A percentile compares a stretch with the other conserved stretches of the same genome.
phyloP scores from a whole-genome alignment of 2,888 invertebrate genomes.

The Cephus nigrinus region DNA sequence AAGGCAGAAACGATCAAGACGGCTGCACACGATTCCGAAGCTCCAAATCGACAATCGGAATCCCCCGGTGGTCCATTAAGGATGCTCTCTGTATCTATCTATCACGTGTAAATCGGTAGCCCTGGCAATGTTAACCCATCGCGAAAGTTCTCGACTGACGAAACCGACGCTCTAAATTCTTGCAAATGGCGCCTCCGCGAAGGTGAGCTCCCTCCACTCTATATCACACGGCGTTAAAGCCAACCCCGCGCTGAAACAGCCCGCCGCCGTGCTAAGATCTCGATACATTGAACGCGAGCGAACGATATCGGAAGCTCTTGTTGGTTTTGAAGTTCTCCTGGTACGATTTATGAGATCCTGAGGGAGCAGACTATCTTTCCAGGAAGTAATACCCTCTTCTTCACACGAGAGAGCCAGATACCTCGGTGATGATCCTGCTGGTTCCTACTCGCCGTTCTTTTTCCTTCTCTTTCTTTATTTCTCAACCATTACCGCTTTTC shows the following conservation, averaged over 20 bases:
- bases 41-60: conserved; percentile 36
- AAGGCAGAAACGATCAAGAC: not conserved
- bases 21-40: conserved; percentile 13
- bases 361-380: conserved; percentile 58
- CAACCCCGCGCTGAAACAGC: not conserved
- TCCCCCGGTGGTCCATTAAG: conserved; percentile 43
- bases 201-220: not conserved
- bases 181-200: conserved; percentile 11
- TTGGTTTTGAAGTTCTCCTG: conserved; percentile 46
- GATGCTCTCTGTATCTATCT: conserved; percentile 36
- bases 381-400: conserved; percentile 58
- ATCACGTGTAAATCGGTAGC: conserved; percentile 39
- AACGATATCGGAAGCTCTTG: conserved; percentile 30
- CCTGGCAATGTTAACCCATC: conserved; percentile 25
- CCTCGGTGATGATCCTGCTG: conserved; percentile 30
- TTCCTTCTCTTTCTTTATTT: conserved; percentile 4
- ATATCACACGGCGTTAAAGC: conserved; percentile 1
- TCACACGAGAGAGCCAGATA: conserved; percentile 28
- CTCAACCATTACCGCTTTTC: not conserved
- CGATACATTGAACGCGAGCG: conserved; percentile 25
- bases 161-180: conserved; percentile 16
- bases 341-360: conserved; percentile 62
- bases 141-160: conserved; percentile 18
- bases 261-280: conserved; percentile 20
- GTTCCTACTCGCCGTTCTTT: conserved; percentile 10